These are phyloP conservation scores for Fragum fragum DNA, from an alignment of 2,888 invertebrate genomes.

Conservation along the genomic window DNA sequence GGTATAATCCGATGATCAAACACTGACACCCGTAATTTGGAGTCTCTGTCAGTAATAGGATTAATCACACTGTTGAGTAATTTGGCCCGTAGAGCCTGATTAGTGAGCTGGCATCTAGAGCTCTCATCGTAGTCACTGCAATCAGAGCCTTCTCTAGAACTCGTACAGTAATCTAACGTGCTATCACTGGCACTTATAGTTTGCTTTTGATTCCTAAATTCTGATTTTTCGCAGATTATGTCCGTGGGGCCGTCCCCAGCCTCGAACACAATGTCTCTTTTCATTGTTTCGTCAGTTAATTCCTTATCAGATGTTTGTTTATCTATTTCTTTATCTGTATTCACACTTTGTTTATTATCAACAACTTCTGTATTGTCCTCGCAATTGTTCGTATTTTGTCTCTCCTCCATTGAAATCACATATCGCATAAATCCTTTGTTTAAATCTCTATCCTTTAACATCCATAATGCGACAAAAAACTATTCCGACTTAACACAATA, in stretches of 20 bases:
- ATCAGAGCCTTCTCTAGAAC: constrained; percentile 63
- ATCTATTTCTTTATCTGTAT: constrained; percentile 21
- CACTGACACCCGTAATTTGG: constrained; percentile 65
- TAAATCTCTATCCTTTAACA: constrained; percentile 16
- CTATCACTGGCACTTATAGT: neutral
- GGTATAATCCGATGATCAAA: constrained; percentile 68
- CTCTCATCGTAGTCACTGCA: constrained; percentile 60
- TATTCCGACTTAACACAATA: constrained; percentile 10
- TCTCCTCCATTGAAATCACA: constrained; percentile 28
- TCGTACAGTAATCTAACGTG: constrained; percentile 13
- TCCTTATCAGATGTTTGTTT: constrained; percentile 16
- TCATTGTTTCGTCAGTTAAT: constrained; percentile 10
- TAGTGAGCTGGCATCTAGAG: constrained; percentile 58
- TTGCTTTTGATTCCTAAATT: neutral
- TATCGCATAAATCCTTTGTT: constrained; percentile 19
- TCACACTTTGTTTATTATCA: constrained; percentile 24
- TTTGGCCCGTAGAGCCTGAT: constrained; percentile 60
- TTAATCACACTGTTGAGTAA: constrained; percentile 58
- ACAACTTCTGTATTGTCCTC: constrained; percentile 15
- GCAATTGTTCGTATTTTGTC: constrained; percentile 1
- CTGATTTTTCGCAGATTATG: neutral
- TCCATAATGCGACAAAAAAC: neutral
- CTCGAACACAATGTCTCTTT: constrained; percentile 16
- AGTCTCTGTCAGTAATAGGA: constrained; percentile 54
- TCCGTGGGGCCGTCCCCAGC: constrained; percentile 9